Evolutionary conservation across 2,797 vertebrate genomes (phyloP), one percentile per base, ranked within the genome.

Genomic region (Nyctalus aviator): DNA sequence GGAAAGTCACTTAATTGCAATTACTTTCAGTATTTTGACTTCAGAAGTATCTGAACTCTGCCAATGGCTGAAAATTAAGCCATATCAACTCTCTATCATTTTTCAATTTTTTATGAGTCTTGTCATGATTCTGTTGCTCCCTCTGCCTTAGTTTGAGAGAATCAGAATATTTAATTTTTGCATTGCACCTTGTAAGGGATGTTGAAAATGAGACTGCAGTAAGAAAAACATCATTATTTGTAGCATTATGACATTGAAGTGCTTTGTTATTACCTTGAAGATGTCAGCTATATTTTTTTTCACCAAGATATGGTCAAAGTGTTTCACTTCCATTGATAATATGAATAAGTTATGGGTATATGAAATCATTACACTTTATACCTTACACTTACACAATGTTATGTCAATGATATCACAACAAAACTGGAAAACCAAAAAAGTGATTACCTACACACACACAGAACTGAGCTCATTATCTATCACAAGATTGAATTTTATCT

Each of bases 21-120:
- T 73, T 69, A 48, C 9, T 89, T 87, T 82, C n/a, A 73, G 13
- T 53, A 48, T 55, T 92, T 94, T 73, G 20, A 94, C 71, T 90
- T 81, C 85, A 12, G 62, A 94, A 76, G 30, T 69, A 93, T 79
- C 62, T 81, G 41, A 84, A 77, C 81, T 75, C 18, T 89, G 23
- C 50, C 55, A 87, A 6, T 83, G 37, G 5, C 30, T 86, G 72
- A 93, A 83, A 66, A 46, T 76, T 76, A 76, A 77, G 44, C 25
- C 18, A 15, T 21, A 25, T 71, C 53, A 84, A 77, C 23, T 66
- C 27, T 81, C 3, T 37, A 18, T 90, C 68, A 77, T 78, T 93
- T 37, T 82, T 91, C 59, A 50, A 14, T 72, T 91, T 62, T 95
- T 68, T 92, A 66, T 59, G 21, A 92, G 13, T 18, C 25, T 91